A percentile compares a stretch with the other conserved stretches of the same genome.
Conservation (phyloP, 2,888 invertebrate genomes). For the Clanis bilineata region DNA sequence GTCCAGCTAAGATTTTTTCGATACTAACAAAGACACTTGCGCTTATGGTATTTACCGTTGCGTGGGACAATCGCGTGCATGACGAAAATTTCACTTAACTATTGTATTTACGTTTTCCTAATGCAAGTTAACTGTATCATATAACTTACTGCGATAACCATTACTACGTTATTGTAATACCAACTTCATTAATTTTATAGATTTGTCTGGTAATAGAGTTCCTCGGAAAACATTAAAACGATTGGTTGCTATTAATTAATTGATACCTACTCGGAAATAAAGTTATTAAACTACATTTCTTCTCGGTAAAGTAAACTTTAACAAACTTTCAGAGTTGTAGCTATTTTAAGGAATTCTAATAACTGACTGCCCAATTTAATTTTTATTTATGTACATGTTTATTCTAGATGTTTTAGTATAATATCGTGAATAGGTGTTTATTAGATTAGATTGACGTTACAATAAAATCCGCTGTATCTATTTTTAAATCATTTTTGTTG, state of each 20-base stretch:
- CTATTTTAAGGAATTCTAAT: too few relatives aligned
- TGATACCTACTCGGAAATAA: background rate
- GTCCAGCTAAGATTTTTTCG: slow-evolving; percentile 56
- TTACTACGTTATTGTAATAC: background rate
- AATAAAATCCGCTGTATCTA: too few relatives aligned
- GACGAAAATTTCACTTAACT: slow-evolving; percentile 60
- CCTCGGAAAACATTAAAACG: background rate
- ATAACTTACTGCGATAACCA: background rate
- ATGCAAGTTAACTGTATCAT: slow-evolving; percentile 8
- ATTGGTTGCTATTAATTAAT: background rate
- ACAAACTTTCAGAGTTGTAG: too few relatives aligned
- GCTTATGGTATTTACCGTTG: slow-evolving; percentile 61
- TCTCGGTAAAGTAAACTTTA: background rate
- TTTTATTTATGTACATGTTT: too few relatives aligned
- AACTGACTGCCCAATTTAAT: too few relatives aligned
- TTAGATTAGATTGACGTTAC: too few relatives aligned
- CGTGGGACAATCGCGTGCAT: slow-evolving; percentile 67
- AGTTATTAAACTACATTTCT: background rate
- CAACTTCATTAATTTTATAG: background rate
- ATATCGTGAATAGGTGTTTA: too few relatives aligned
- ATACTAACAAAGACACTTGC: slow-evolving; percentile 58
- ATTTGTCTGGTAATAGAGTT: background rate
- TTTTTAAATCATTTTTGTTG: too few relatives aligned
- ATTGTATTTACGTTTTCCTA: slow-evolving; percentile 35
- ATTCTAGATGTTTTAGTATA: too few relatives aligned